Conservation (phyloP, 2,113 vertebrate genomes). For the Alethe diademata region DNA sequence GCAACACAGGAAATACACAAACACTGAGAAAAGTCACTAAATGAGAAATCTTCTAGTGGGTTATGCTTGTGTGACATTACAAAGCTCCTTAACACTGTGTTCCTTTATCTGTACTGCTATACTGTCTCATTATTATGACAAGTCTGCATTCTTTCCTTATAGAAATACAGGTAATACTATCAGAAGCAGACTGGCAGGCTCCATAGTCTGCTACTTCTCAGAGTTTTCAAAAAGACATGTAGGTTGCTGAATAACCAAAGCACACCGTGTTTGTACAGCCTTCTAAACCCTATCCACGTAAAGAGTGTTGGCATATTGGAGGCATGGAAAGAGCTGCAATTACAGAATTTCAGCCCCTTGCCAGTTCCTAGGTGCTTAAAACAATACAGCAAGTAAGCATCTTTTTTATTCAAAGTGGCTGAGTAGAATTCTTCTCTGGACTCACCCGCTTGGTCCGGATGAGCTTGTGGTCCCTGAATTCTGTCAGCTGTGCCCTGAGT, state of each 20-base stretch:
- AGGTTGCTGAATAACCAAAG: neutral
- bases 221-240: neutral
- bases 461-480: constrained; percentile 97
- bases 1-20: neutral
- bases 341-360: neutral
- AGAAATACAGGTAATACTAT: neutral
- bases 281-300: neutral
- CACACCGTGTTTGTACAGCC: neutral
- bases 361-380: neutral
- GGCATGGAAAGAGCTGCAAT: neutral
- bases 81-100: neutral
- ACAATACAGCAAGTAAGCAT: neutral
- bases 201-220: neutral
- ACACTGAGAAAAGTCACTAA: neutral
- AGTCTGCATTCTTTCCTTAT: neutral
- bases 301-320: neutral
- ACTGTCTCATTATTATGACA: neutral
- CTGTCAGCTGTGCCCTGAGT: constrained; percentile 93
- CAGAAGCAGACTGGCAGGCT: neutral
- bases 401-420: neutral
- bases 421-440: neutral
- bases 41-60: neutral
- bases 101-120: neutral
- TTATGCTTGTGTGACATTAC: neutral
- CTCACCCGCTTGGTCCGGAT: constrained; percentile 92